A percentile compares a stretch with the other conserved stretches of the same genome.
Conservation (phyloP, 53 echinoderm and acorn worm species). For the Actinopyga echinites region DNA sequence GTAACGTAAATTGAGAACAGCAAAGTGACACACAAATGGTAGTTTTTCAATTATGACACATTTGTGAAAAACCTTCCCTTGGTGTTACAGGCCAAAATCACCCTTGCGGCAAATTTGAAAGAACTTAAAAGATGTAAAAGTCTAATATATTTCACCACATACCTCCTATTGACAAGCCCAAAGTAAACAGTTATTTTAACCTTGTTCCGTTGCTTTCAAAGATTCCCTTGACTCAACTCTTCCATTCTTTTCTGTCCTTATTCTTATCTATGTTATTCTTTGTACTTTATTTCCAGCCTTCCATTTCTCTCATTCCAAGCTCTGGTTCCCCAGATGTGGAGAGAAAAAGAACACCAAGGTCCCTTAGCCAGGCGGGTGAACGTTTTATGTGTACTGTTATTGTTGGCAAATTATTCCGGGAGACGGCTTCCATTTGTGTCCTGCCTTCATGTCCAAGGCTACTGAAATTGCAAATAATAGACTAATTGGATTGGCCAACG, state of each 20-base stretch:
- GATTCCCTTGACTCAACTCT: constrained; percentile 29
- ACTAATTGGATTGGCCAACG: constrained; percentile 17
- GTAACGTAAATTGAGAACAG: no score
- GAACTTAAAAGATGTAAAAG: no score
- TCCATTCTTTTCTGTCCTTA: constrained; percentile 26
- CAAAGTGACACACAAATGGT: no score
- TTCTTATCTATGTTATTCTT: constrained; percentile 25
- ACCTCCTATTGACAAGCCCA: constrained; percentile 14
- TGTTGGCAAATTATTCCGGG: constrained; percentile 23
- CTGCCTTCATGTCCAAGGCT: constrained; percentile 1
- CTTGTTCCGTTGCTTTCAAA: constrained; percentile 3
- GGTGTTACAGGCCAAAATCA: no score
- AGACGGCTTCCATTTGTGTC: constrained; percentile 2
- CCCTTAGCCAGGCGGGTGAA: background rate
- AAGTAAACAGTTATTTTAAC: constrained; percentile 40
- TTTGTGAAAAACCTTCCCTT: no score
- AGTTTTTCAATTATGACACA: no score
- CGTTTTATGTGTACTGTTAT: background rate
- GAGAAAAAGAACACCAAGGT: no score
- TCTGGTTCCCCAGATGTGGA: constrained; percentile 24
- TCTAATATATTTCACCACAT: no score
- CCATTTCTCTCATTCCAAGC: background rate
- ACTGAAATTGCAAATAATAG: background rate
- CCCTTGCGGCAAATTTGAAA: no score
- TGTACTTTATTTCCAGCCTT: background rate